Evolutionary conservation across 1,140 invertebrate species (phyloP), one percentile per base, ranked within the genome.

Genomic region (Formica exsecta): DNA sequence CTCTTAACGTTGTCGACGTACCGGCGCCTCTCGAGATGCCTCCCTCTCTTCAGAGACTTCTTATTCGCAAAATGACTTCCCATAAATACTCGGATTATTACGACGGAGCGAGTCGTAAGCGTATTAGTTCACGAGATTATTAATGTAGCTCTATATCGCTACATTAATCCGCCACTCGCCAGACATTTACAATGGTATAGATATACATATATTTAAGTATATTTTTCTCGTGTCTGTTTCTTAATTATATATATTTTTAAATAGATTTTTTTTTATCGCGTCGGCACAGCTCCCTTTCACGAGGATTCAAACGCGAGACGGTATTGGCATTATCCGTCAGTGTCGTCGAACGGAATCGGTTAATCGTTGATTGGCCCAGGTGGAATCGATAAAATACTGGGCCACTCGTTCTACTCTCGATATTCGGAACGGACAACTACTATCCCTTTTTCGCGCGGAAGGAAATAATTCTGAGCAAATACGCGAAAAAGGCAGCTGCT

Each of bases 291-390:
- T 74, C n/a, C 22, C 25, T 83, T 61, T 25, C 44, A 25, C 41
- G 22, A 32, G 38, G 19, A 44, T 73, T 54, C 64, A 70, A 80
- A 51, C 36, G 54, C 25, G 19, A 38, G 36, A 61, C 68, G 68
- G n/a, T 73, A 73, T 73, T 73, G 38, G 38, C 54, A 57, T 61
- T 64, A 61, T 83, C 38, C n/a, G 54, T 73, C 79, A 61, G 54
- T 73, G 54, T 79, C 61, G 61, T 79, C 61, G 59, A 29, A 64
- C 41, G 70, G 22, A 61, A 76, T 85, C 59, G 74, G 38, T 85
- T 83, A 61, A 83, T 84, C 77, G 51, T 71, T 81, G 79, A 81
- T 73, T 81, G 68, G 79, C 68, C 73, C 54, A 83, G 51, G 54
- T 83, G 38, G 38, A n/a, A 73, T 83, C 68, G 79, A 83, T 83